Base-by-base conservation (phyloP, 2,113 vertebrate genomes). In the Pithys albifrons region DNA sequence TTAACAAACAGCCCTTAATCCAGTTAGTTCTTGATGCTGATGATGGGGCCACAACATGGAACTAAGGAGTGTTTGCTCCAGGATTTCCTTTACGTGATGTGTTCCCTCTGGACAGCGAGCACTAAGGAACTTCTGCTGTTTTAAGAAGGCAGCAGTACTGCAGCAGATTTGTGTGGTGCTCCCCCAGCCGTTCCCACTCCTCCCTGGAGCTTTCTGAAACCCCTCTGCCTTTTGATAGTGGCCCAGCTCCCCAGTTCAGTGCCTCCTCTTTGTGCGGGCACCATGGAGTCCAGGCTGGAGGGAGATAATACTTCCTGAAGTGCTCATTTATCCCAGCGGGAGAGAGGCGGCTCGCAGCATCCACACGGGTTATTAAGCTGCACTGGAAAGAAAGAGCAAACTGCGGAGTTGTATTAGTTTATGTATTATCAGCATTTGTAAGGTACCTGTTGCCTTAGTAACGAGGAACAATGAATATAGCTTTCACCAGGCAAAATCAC, bases 251-350 rank as follows among this genome's bases (percentile, higher is more conserved):
- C 91, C 92, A 95, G 81, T 82, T 93, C 65, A 88, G 84, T 79
- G 94, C 94, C 86, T 96, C 45, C 11, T 88, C 93, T 93, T 95
- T 97, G 97, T 95, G 92, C 4, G 0, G 70, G 54, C 91, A 79
- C 92, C 55, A 4, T 51, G 19, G 93, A 92, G 89, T 58, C 93
- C 45, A 2, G 4, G 39, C 87, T 94, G 84, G 82, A 93, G 64
- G 91, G 91, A 95, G 80, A 77, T 96, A 91, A 95, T 85, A 78
- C 94, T 96, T 97, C 95, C 95, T 94, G 83, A 96, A 94, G 90
- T 46, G 89, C 96, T 95, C 92, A 66, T 96, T 96, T 92, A 93
- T 66, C 96, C 71, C 94, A 91, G 94, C 88, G 4, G 96, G 95
- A 77, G 91, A 29, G 75, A 84, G 66, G 94, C 57, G 2, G 91